Conservation (phyloP, 2,888 invertebrate genomes). For the Galeruca laticollis region DNA sequence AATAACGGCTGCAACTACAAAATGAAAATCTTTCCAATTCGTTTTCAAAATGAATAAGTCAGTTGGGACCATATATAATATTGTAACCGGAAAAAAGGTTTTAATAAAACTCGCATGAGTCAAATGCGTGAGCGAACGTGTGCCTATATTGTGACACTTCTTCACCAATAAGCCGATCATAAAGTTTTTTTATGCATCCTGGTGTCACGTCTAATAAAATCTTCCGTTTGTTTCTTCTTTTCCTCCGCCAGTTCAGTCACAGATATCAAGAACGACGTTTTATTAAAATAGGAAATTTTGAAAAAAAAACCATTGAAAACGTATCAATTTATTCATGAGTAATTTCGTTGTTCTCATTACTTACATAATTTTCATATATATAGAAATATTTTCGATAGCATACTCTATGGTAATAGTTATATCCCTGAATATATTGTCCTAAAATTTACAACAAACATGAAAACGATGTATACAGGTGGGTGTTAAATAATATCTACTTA, state of each 20-base stretch:
- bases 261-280: slow-evolving; percentile 5
- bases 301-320: no score
- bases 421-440: no score
- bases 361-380: no score
- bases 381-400: no score
- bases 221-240: slow-evolving; percentile 36
- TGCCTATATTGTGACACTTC: slow-evolving; percentile 41
- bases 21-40: neutral
- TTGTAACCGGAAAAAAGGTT: slow-evolving; percentile 40
- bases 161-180: slow-evolving; percentile 44
- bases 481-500: no score
- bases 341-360: no score
- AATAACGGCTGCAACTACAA: neutral
- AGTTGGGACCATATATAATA: slow-evolving; percentile 2
- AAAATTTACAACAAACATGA: no score
- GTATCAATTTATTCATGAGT: no score
- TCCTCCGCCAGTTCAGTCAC: slow-evolving; percentile 14
- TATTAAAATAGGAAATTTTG: slow-evolving; percentile 8
- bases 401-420: no score
- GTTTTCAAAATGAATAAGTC: slow-evolving; percentile 23
- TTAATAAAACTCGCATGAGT: slow-evolving; percentile 44
- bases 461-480: no score
- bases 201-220: slow-evolving; percentile 43
- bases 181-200: slow-evolving; percentile 48
- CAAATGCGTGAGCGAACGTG: slow-evolving; percentile 40